A percentile compares a stretch with the other conserved stretches of the same genome.
phyloP scores from a whole-genome alignment of 2,113 vertebrate species.

The Perca flavescens region DNA sequence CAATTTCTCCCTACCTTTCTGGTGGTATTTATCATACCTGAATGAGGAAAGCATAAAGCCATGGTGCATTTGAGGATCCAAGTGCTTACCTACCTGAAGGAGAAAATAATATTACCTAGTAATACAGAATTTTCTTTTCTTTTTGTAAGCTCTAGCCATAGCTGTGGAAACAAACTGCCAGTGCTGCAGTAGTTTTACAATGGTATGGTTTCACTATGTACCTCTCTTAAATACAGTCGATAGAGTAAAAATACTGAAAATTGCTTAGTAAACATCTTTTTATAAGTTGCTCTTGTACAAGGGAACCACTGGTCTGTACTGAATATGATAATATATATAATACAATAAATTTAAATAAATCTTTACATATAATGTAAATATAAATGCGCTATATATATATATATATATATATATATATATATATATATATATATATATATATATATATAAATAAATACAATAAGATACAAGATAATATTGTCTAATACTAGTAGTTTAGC shows the following conservation, averaged over 20 bases:
- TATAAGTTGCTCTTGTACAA: not conserved
- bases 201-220: not conserved
- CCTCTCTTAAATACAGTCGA: not conserved
- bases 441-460: not conserved
- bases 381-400: too few relatives aligned
- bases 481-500: not conserved
- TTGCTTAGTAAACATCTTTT: not conserved
- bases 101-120: not conserved
- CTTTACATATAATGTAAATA: too few relatives aligned
- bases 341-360: too few relatives aligned
- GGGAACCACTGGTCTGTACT: not conserved
- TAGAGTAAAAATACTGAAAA: not conserved
- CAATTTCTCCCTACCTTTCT: not conserved
- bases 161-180: too few relatives aligned
- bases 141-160: not conserved
- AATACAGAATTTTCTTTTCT: not conserved
- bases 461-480: too few relatives aligned
- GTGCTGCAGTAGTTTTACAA: not conserved
- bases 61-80: not conserved
- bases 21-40: slow-evolving; percentile 38
- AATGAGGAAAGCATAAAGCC: not conserved
- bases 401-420: too few relatives aligned
- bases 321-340: not conserved
- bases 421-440: not conserved
- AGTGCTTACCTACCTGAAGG: not conserved